Conservation (phyloP, 2,797 vertebrate species). For the Ctenopoma kingsleyae region DNA sequence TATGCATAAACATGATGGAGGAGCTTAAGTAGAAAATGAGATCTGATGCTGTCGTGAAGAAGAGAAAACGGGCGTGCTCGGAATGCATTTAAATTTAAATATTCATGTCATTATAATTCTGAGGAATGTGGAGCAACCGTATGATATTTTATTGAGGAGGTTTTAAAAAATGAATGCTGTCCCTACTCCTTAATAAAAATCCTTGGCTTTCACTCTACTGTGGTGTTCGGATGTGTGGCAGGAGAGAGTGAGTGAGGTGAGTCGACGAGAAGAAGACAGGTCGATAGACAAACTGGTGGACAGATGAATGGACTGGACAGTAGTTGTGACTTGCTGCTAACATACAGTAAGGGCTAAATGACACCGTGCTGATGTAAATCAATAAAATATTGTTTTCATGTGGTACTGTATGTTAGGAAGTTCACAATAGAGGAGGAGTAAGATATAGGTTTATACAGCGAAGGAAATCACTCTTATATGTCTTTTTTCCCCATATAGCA, state of each 20-base stretch:
- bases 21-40: conserved; percentile 91
- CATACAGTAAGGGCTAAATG: background rate
- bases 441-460: background rate
- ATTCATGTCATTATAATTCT: conserved; percentile 93
- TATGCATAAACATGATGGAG: conserved; percentile 90
- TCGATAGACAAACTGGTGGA: background rate
- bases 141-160: conserved; percentile 92
- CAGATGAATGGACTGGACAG: conserved; percentile 1
- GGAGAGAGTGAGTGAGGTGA: conserved; percentile 49
- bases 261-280: conserved; percentile 25
- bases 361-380: background rate
- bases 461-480: conserved; percentile 2
- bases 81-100: conserved; percentile 92
- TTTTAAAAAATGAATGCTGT: conserved; percentile 92
- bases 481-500: background rate
- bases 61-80: conserved; percentile 83
- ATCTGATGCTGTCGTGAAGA: conserved; percentile 87
- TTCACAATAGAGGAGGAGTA: background rate
- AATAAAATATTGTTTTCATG: conserved; percentile 20
- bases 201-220: conserved; percentile 74
- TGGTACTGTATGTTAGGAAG: background rate
- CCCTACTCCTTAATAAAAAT: conserved; percentile 89
- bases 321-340: conserved; percentile 6
- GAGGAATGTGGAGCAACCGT: conserved; percentile 90
- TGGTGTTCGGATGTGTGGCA: conserved; percentile 68